These are phyloP conservation scores for Hiodon alosoides DNA, from an alignment of 2,113 vertebrate genomes.

Conservation along the genomic window DNA sequence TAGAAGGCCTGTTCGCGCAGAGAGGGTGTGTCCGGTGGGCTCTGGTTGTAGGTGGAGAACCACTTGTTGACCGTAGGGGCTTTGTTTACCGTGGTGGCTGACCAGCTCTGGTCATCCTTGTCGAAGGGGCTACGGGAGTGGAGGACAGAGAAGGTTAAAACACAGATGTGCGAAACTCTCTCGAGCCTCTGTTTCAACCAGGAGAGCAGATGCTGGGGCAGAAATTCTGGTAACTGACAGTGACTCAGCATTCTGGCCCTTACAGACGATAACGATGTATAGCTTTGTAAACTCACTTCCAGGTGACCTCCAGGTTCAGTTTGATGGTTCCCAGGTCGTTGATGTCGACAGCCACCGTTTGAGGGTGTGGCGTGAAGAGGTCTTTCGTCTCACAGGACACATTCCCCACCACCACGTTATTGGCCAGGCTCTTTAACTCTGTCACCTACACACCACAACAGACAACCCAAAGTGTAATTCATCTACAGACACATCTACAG, in stretches of 20 bases:
- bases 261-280: too few species aligned
- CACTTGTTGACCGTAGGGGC: constrained; percentile 82
- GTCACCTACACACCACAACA: constrained; percentile 71
- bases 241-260: too few species aligned
- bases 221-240: too few species aligned
- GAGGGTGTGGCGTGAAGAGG: constrained; percentile 83
- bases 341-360: constrained; percentile 92
- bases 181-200: background rate
- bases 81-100: constrained; percentile 80
- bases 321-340: constrained; percentile 97
- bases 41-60: constrained; percentile 89
- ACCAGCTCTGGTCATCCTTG: constrained; percentile 82
- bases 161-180: background rate
- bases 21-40: constrained; percentile 84
- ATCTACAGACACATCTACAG: too few species aligned
- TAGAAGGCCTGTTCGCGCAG: constrained; percentile 95
- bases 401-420: constrained; percentile 88
- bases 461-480: background rate
- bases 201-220: too few species aligned
- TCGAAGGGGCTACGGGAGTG: constrained; percentile 78
- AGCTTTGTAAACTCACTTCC: constrained; percentile 76
- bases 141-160: background rate
- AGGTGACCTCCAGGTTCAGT: constrained; percentile 89
- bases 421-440: constrained; percentile 89
- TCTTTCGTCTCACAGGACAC: constrained; percentile 96